Percentiles rank a stretch among this genome's conserved stretches.
These are phyloP conservation scores for Monopterus albus DNA, from an alignment of 2,113 vertebrate genomes.

Conservation along the genomic window DNA sequence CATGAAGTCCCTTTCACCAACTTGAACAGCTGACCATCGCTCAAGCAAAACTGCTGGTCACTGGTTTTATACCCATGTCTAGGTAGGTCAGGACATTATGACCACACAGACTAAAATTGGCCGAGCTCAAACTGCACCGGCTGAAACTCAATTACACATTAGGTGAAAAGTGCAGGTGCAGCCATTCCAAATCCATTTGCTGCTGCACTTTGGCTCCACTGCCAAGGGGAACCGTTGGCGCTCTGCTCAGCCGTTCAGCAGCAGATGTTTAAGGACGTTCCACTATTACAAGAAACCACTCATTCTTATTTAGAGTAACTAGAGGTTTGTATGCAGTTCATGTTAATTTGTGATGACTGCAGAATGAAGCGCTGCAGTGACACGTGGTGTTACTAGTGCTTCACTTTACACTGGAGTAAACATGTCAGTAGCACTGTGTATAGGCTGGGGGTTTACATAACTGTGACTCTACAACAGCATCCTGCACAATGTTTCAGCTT, in stretches of 20 bases:
- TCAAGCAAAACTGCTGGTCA: too few relatives aligned
- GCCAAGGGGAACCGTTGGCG: neutral
- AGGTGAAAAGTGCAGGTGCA: neutral
- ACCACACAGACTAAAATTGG: too few relatives aligned
- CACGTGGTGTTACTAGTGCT: slow-evolving; percentile 35
- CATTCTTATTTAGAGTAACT: slow-evolving; percentile 1
- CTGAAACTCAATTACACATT: too few relatives aligned
- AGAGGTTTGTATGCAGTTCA: neutral
- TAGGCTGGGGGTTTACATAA: slow-evolving; percentile 57
- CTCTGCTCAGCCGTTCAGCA: neutral
- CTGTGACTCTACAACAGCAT: slow-evolving; percentile 20
- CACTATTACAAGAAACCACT: slow-evolving; percentile 4
- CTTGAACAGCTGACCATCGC: too few relatives aligned
- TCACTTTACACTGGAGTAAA: slow-evolving; percentile 27
- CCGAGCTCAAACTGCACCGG: too few relatives aligned
- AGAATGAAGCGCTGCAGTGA: neutral
- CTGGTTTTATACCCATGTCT: too few relatives aligned
- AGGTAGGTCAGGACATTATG: too few relatives aligned
- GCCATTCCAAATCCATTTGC: slow-evolving; percentile 15
- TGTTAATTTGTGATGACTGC: neutral
- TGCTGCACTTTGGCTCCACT: neutral
- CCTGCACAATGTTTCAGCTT: too few relatives aligned
- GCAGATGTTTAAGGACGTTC: neutral
- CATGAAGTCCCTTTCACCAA: too few relatives aligned
- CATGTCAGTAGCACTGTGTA: slow-evolving; percentile 44